phyloP scores from a whole-genome alignment of 1,140 invertebrate species.

The Microplitis demolitor region DNA sequence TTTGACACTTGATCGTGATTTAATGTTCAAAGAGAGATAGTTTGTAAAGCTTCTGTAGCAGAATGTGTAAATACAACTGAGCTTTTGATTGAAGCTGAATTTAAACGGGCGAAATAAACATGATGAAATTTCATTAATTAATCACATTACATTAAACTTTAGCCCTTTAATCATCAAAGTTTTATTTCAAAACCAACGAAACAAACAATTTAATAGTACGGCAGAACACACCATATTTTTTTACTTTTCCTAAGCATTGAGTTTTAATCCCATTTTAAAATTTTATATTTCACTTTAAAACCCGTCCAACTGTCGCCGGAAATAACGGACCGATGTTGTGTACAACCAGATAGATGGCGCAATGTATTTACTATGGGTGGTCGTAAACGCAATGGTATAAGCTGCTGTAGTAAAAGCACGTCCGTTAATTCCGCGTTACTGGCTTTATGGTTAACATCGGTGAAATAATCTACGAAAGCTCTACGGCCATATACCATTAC shows the following conservation, averaged over 20 bases:
- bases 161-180: too few species aligned
- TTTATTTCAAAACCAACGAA: too few species aligned
- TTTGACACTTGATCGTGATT: not conserved
- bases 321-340: constrained; percentile 1
- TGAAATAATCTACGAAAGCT: not conserved
- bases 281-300: constrained; percentile 8
- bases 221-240: not conserved
- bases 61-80: too few species aligned
- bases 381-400: constrained; percentile 21
- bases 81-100: too few species aligned
- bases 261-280: not conserved
- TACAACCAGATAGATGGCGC: constrained; percentile 1
- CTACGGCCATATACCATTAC: not conserved
- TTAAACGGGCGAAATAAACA: too few species aligned
- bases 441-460: constrained; percentile 13
- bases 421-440: constrained; percentile 32
- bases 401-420: constrained; percentile 20
- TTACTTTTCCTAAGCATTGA: not conserved
- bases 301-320: not conserved
- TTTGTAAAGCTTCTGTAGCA: too few species aligned
- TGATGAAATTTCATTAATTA: too few species aligned
- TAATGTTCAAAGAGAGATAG: not conserved
- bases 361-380: constrained; percentile 13
- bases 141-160: too few species aligned
- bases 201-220: too few species aligned